Evolutionary conservation across 2,797 vertebrate species (phyloP).

Genomic region (Lepilemur ruficaudatus): DNA sequence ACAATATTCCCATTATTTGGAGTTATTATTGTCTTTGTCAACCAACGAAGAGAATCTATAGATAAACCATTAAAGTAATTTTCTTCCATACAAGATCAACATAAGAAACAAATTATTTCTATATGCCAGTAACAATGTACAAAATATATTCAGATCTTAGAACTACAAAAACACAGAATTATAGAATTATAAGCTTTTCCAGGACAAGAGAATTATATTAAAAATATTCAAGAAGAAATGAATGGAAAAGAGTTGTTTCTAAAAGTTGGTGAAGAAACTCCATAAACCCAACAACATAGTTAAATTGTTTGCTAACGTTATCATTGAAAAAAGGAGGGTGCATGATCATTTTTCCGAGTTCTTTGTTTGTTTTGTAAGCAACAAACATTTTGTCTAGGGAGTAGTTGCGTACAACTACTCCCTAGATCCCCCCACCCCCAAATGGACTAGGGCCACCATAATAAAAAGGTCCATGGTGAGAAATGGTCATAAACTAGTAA

Average conservation of each 20-base stretch:
- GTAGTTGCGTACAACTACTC: not conserved
- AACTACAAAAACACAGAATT: constrained; percentile 5
- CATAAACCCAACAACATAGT: not conserved
- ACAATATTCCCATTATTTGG: constrained; percentile 16
- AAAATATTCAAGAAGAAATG: not conserved
- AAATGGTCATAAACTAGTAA: not conserved
- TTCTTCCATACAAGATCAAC: constrained; percentile 10
- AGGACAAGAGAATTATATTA: constrained; percentile 37
- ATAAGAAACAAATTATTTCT: constrained; percentile 37
- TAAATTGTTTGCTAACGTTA: constrained; percentile 5
- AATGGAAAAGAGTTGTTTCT: not conserved
- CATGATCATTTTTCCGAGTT: not conserved
- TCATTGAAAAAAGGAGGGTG: not conserved
- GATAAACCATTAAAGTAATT: not conserved
- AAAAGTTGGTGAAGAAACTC: not conserved
- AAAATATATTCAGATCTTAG: not conserved
- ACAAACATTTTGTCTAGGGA: not conserved
- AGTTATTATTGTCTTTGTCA: not conserved
- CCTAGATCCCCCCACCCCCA: not conserved
- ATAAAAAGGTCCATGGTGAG: not conserved
- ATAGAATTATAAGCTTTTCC: not conserved
- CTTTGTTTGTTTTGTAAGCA: not conserved
- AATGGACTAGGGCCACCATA: not conserved
- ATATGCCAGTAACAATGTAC: not conserved
- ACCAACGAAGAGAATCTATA: not conserved